These are phyloP conservation scores for Sycophila sp. DNA, from an alignment of 1,140 invertebrate genomes.

Conservation along the genomic window DNA sequence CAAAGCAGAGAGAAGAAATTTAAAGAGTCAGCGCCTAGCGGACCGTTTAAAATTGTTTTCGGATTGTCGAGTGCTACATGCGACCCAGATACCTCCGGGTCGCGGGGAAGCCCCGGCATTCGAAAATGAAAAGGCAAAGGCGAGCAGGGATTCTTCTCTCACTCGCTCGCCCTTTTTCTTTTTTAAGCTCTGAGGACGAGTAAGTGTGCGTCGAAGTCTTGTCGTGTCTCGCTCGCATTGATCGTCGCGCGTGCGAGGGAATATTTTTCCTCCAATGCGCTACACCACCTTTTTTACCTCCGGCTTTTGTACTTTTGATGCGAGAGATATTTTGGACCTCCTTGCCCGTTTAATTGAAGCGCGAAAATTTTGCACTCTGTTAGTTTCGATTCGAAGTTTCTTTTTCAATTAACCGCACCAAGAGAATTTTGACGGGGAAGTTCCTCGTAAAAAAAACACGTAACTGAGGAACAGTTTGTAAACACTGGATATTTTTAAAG, in stretches of 20 bases:
- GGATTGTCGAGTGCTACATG: not conserved
- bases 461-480: too few species aligned
- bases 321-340: too few species aligned
- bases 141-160: slow-evolving; percentile 4
- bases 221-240: slow-evolving; percentile 11
- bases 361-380: too few species aligned
- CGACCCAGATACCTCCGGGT: not conserved
- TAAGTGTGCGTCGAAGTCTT: not conserved
- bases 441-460: too few species aligned
- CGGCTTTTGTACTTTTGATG: too few species aligned
- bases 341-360: too few species aligned
- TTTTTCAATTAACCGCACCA: too few species aligned
- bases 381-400: too few species aligned
- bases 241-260: slow-evolving; percentile 6
- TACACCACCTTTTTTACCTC: not conserved
- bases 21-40: not conserved
- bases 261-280: not conserved
- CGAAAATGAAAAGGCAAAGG: slow-evolving; percentile 19
- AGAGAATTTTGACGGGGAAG: too few species aligned
- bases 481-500: too few species aligned
- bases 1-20: not conserved
- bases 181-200: not conserved
- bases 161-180: not conserved
- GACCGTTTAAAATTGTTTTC: slow-evolving; percentile 1
- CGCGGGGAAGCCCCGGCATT: not conserved